Base-by-base conservation (phyloP, 2,888 invertebrate species). In the Phyllotreta cruciferae region DNA sequence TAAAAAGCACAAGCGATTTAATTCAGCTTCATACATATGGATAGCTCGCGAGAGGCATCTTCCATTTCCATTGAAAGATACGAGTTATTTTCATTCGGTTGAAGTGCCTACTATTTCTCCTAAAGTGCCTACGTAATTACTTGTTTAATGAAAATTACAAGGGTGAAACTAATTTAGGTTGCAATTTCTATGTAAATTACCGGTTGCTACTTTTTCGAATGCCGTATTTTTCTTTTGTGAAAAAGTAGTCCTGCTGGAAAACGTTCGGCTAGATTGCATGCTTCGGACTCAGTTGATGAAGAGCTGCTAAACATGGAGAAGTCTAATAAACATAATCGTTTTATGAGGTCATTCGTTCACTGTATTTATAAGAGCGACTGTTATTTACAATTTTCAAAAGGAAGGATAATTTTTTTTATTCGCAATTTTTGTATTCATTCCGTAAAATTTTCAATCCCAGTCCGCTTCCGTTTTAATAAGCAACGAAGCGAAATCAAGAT, bases 181-280 rank as follows among this genome's bases (percentile, higher is more conserved):
- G 64, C 60, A 68, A 68, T 68, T 68, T 68, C 66, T 65, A 68
- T 68, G 68, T 63, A 66, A 68, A 68, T 68, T 66, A 65, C 62
- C 55, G 63, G 61, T 66, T 63, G 63, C 63, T 57, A 58, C 61
- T 62, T 66, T 68, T 64, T 66, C 57, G 61, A 66, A 65, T 66
- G 54, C 62, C 34, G 55, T 64, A 66, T 62, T 65, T 68, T 66
- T 68, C 62, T 50, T 60, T 49, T 52, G 56, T 52, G 53, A 57
- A 56, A 63, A 50, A 50, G 35, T 50, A 35, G 41, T 37, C 37
- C 45, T 9, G 35, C 10, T 24, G 38, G 45, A 37, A 38, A 56
- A 56, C 45, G 42, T 45, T 56, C 50, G 64, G 64, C 56, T 50
- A 37, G 35, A 57, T 64, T 63, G 66, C 64, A 66, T 68, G 66